Conservation (phyloP, 2,797 vertebrate species). For the Macropus fuliginosus region DNA sequence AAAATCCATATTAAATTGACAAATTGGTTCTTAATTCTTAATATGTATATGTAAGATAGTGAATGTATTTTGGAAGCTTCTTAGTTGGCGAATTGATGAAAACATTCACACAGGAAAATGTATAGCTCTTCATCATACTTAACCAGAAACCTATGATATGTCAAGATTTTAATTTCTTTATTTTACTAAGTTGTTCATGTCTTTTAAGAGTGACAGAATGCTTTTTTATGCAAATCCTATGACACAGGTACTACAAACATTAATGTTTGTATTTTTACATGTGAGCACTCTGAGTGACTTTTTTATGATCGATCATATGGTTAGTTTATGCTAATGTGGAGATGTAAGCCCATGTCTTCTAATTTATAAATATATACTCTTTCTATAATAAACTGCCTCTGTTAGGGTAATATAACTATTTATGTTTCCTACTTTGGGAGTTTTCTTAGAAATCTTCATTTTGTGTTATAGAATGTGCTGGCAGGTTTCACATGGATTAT, state of each 20-base stretch:
- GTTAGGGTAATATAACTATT: background rate
- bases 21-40: constrained; percentile 1
- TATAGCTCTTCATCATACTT: constrained; percentile 54
- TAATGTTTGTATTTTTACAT: background rate
- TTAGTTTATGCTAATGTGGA: background rate
- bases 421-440: background rate
- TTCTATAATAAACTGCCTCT: background rate
- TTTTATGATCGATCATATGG: background rate
- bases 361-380: background rate
- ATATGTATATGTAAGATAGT: constrained; percentile 52
- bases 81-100: constrained; percentile 35
- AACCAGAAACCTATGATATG: constrained; percentile 55
- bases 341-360: background rate
- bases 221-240: background rate
- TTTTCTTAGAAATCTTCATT: background rate
- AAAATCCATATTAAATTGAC: constrained; percentile 36
- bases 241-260: background rate
- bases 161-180: background rate
- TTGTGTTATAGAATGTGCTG: background rate
- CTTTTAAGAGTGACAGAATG: constrained; percentile 33
- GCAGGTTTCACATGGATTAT: constrained; percentile 39
- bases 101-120: constrained; percentile 23
- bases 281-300: background rate
- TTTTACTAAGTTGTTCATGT: background rate
- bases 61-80: constrained; percentile 44